phyloP scores from a whole-genome alignment of 2,888 invertebrate genomes.

The Troides aeacus region DNA sequence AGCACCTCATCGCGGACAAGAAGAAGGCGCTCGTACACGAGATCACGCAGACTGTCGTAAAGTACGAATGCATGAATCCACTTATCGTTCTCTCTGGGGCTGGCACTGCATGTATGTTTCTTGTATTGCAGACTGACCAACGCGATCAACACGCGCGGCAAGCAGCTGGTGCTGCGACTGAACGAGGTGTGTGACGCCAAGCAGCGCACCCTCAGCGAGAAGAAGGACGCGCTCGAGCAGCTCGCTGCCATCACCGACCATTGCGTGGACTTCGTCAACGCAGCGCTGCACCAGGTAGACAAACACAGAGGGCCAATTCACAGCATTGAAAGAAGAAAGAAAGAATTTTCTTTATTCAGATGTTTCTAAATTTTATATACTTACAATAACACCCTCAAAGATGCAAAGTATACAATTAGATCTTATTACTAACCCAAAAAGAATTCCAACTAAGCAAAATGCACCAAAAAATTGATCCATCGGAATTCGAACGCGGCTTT shows the following conservation, averaged over 20 bases:
- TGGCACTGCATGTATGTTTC: neutral
- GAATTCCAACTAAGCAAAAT: no score
- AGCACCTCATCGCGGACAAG: constrained; percentile 90
- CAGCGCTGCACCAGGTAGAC: constrained; percentile 83
- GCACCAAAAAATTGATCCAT: no score
- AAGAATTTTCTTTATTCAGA: no score
- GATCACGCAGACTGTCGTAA: constrained; percentile 92
- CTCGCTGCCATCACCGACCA: constrained; percentile 92
- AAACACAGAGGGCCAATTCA: no score
- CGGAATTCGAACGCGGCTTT: no score
- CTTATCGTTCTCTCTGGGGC: neutral
- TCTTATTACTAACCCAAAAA: no score
- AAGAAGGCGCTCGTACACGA: constrained; percentile 92
- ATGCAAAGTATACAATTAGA: no score
- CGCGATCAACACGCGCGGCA: constrained; percentile 90
- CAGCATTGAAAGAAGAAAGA: no score
- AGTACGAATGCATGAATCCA: constrained; percentile 72
- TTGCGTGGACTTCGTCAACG: constrained; percentile 90
- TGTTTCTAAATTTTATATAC: no score
- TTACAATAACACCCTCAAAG: no score
- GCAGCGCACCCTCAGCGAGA: constrained; percentile 88
- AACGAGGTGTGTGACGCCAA: constrained; percentile 87
- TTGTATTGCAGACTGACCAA: constrained; percentile 83
- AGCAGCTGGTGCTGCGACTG: constrained; percentile 88
- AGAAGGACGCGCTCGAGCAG: constrained; percentile 90